Conservation (phyloP, 2,113 vertebrate species). For the Mixornis gularis region DNA sequence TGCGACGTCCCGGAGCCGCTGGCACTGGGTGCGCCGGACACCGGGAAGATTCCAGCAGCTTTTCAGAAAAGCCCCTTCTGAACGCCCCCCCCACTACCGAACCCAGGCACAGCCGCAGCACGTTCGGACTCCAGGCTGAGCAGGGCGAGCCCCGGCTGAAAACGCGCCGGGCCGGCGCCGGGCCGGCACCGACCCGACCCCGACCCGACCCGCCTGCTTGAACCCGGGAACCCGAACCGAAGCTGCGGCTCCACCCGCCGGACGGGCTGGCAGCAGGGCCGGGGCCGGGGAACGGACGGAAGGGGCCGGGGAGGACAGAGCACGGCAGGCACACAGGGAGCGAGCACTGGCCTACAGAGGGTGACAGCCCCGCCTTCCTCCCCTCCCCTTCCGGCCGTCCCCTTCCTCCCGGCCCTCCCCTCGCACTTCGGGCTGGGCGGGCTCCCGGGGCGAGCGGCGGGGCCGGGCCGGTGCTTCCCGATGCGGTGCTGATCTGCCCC, state of each 20-base stretch:
- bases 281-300: not conserved
- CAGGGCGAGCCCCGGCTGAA: not conserved
- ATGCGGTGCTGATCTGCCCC: not conserved
- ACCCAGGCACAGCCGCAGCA: not conserved
- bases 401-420: not conserved
- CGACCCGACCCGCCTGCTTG: not conserved
- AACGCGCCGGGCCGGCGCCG: not conserved
- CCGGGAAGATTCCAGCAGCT: not conserved
- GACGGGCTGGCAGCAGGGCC: not conserved
- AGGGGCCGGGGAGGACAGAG: not conserved
- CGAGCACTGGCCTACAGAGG: accelerated
- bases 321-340: accelerated
- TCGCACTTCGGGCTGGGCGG: not conserved
- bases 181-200: no score
- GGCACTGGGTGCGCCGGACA: not conserved
- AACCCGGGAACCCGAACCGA: not conserved
- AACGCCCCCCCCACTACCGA: no score
- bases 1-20: not conserved
- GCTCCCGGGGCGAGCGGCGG: not conserved
- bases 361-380: not conserved
- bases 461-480: accelerated
- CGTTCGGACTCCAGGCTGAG: no score
- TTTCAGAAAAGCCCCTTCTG: not conserved
- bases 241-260: not conserved
- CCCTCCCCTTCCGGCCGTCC: not conserved